A percentile compares a stretch with the other conserved stretches of the same genome.
phyloP scores from a whole-genome alignment of 2,797 vertebrate genomes.

The Amblyraja radiata region DNA sequence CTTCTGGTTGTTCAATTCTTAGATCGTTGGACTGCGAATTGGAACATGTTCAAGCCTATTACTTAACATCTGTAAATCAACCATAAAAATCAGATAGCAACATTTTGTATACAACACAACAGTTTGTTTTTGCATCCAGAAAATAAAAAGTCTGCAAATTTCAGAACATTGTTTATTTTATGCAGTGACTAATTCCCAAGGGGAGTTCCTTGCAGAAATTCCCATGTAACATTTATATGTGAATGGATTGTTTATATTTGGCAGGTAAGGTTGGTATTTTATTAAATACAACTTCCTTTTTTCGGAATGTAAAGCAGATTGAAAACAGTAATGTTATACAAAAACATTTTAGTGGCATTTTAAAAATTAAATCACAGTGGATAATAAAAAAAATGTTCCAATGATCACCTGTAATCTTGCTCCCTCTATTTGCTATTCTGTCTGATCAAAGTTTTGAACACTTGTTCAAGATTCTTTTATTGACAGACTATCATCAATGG shows the following conservation, averaged over 20 bases:
- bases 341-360: not conserved
- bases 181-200: not conserved
- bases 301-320: not conserved
- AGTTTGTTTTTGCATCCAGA: not conserved
- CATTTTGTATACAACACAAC: not conserved
- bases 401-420: not conserved
- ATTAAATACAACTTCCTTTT: not conserved
- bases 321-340: not conserved
- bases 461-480: not conserved
- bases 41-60: not conserved
- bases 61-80: not conserved
- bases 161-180: not conserved
- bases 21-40: not conserved
- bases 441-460: not conserved
- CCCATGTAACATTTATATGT: not conserved
- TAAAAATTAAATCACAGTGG: not conserved
- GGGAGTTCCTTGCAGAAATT: not conserved
- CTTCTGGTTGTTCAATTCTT: not conserved
- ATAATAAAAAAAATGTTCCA: not conserved
- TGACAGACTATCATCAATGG: not conserved
- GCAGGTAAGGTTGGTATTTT: not conserved
- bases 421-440: not conserved
- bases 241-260: not conserved
- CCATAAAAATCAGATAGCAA: not conserved
- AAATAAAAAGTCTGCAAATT: not conserved